Conservation (phyloP, 2,888 invertebrate genomes). For the Mylabris sibirica region DNA sequence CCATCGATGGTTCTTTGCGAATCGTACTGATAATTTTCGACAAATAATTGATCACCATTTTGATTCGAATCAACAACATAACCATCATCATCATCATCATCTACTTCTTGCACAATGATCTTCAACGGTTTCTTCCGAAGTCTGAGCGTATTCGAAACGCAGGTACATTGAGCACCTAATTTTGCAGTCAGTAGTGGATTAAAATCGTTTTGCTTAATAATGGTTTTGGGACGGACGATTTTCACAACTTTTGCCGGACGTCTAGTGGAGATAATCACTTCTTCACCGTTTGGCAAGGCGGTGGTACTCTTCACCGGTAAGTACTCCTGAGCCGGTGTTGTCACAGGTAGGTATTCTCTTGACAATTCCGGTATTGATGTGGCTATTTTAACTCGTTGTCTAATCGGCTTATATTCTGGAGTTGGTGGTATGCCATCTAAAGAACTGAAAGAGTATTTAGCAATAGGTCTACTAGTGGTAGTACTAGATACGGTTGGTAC, state of each 20-base stretch:
- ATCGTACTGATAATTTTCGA: constrained; percentile 50
- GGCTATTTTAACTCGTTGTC: constrained; percentile 24
- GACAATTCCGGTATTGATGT: constrained; percentile 28
- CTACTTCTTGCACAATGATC: constrained; percentile 42
- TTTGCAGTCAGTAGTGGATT: constrained; percentile 76
- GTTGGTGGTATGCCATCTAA: constrained; percentile 42
- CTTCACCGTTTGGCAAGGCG: constrained; percentile 23
- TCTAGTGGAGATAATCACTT: constrained; percentile 20
- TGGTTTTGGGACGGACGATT: constrained; percentile 63
- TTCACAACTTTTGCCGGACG: constrained; percentile 37
- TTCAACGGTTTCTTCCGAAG: constrained; percentile 60
- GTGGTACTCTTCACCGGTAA: constrained; percentile 42
- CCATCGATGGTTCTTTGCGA: constrained; percentile 45
- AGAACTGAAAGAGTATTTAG: constrained; percentile 47
- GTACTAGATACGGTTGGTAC: constrained; percentile 27
- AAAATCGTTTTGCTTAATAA: constrained; percentile 75
- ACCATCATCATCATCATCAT: constrained; percentile 52
- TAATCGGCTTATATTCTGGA: constrained; percentile 34
- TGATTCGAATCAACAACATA: constrained; percentile 38
- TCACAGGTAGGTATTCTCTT: constrained; percentile 36
- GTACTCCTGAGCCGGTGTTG: constrained; percentile 42
- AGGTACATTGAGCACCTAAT: constrained; percentile 77
- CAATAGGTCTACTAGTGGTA: constrained; percentile 46
- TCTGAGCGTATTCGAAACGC: constrained; percentile 67
- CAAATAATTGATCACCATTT: constrained; percentile 43